phyloP scores from a whole-genome alignment of 2,113 vertebrate species.

The Eclectus roratus region DNA sequence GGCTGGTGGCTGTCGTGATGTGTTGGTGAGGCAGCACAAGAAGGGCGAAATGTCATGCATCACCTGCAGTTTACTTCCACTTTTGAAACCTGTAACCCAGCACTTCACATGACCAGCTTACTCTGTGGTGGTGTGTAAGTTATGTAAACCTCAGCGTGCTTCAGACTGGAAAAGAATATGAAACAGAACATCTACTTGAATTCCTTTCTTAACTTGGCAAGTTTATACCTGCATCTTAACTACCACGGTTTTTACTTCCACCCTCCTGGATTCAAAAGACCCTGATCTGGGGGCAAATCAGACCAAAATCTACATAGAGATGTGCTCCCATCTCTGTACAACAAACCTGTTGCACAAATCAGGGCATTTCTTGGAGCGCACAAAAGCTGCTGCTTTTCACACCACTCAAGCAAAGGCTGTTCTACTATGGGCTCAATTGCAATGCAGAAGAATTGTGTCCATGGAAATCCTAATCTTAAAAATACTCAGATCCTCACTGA shows the following conservation, averaged over 20 bases:
- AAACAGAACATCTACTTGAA: background rate
- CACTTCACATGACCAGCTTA: background rate
- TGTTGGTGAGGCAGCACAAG: rapidly evolving
- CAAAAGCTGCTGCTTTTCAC: background rate
- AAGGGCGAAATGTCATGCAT: background rate
- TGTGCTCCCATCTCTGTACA: rapidly evolving
- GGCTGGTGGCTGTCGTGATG: background rate
- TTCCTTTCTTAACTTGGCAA: background rate
- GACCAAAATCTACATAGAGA: background rate
- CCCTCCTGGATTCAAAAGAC: background rate
- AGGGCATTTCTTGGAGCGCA: background rate
- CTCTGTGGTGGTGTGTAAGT: background rate
- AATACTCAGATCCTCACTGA: background rate
- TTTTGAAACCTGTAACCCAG: background rate
- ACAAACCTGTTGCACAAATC: background rate
- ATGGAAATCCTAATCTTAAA: background rate
- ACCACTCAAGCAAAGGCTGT: background rate
- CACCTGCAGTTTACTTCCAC: background rate
- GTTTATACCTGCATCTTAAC: background rate
- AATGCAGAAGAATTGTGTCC: background rate
- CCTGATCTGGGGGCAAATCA: background rate
- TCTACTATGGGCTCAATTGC: background rate
- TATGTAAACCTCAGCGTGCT: background rate
- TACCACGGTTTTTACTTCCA: background rate
- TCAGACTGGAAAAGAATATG: background rate